These are phyloP conservation scores for Mongoloraphidia duomilia DNA, from an alignment of 2,888 invertebrate species.

Conservation along the genomic window DNA sequence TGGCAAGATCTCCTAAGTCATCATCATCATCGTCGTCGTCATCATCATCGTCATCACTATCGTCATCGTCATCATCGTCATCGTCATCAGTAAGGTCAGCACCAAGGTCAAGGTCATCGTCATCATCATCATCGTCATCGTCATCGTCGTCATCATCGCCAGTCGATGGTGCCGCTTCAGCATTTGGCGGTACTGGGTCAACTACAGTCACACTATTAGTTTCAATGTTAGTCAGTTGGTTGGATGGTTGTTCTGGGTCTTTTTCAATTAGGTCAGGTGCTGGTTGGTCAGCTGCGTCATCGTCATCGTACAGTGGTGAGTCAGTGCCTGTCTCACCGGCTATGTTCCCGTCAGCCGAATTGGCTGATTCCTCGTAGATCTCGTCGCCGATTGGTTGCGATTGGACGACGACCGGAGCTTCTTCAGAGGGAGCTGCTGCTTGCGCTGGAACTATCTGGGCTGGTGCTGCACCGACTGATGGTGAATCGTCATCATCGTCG, in stretches of 20 bases:
- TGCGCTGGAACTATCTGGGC: conserved; percentile 23
- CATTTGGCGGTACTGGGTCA: conserved; percentile 20
- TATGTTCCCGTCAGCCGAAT: conserved; percentile 30
- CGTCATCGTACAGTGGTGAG: conserved; percentile 14
- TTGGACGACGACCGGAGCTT: conserved; percentile 23
- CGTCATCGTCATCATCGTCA: conserved; percentile 51
- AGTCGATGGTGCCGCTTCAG: conserved; percentile 22
- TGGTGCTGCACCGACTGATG: conserved; percentile 23
- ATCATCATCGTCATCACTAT: conserved; percentile 50
- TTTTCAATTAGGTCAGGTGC: conserved; percentile 21
- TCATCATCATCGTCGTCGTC: conserved; percentile 50
- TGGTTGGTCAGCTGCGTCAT: conserved; percentile 16
- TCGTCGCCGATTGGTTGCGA: conserved; percentile 28
- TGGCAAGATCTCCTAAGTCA: conserved; percentile 52
- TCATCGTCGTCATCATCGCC: conserved; percentile 31
- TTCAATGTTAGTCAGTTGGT: conserved; percentile 7
- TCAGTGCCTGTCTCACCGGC: conserved; percentile 19
- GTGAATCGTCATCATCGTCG: conserved; percentile 35
- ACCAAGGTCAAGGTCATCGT: conserved; percentile 41
- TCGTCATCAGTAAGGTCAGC: conserved; percentile 42
- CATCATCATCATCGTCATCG: conserved; percentile 27
- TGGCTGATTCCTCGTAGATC: conserved; percentile 26
- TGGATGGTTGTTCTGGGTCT: conserved; percentile 19
- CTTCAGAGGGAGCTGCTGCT: conserved; percentile 24
- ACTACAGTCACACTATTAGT: conserved; percentile 19